Percentiles rank a stretch among this genome's conserved stretches.
Conservation (phyloP, 2,888 invertebrate species). For the Drosophila yooni region DNA sequence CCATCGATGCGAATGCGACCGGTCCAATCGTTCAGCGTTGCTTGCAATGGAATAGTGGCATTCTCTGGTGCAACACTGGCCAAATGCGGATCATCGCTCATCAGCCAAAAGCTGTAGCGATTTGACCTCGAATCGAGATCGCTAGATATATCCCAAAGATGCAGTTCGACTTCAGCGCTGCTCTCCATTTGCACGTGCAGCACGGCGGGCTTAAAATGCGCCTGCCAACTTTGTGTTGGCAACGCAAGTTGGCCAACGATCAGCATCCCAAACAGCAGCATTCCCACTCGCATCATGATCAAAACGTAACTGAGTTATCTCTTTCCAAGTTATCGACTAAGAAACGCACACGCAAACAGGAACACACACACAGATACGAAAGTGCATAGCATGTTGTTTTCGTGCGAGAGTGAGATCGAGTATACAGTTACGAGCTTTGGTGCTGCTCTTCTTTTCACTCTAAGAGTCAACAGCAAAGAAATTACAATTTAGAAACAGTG, state of each 20-base stretch:
- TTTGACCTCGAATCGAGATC: conserved; percentile 13
- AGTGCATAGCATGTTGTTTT: not conserved
- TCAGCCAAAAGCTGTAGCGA: conserved; percentile 65
- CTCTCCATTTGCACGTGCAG: conserved; percentile 74
- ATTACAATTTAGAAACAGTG: not conserved
- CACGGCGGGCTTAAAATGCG: conserved; percentile 68
- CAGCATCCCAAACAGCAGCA: not conserved
- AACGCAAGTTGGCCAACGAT: conserved; percentile 11
- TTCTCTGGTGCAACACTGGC: conserved; percentile 62
- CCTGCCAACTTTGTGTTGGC: conserved; percentile 60
- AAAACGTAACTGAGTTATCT: conserved; percentile 4
- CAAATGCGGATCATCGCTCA: conserved; percentile 63
- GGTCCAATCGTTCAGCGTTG: conserved; percentile 65
- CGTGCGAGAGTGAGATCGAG: conserved; percentile 4
- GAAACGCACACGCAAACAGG: not conserved
- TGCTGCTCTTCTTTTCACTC: not conserved
- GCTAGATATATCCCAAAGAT: conserved; percentile 42
- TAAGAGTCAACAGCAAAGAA: not conserved
- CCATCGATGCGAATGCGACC: conserved; percentile 73
- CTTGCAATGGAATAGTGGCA: conserved; percentile 50
- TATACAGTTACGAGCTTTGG: not conserved
- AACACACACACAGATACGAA: not conserved
- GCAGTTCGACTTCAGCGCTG: conserved; percentile 53
- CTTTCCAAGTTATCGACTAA: conserved; percentile 4
- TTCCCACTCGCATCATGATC: not conserved